Evolutionary conservation across 1,140 invertebrate species (phyloP).

Genomic region (Helicoverpa armigera): DNA sequence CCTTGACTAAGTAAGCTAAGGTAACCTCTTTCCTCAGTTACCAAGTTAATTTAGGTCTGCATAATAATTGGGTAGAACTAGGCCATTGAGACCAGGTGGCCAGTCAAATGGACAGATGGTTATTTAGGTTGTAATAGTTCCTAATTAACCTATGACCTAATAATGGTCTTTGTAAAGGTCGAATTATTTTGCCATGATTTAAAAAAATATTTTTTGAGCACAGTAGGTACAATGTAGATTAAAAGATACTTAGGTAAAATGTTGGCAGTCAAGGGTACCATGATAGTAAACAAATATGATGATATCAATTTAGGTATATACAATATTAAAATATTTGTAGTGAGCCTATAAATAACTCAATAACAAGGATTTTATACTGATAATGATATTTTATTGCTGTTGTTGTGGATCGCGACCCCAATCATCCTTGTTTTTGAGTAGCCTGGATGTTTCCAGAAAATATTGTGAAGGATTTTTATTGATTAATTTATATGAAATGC

Average conservation of each 20-base stretch:
- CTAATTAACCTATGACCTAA: no score
- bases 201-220: no score
- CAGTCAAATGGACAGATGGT: no score
- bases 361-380: conserved; percentile 24
- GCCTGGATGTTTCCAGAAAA: conserved; percentile 15
- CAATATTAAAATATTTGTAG: background rate
- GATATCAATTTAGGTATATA: background rate
- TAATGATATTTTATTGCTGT: background rate
- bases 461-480: background rate
- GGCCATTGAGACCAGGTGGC: no score
- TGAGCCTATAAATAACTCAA: conserved; percentile 18
- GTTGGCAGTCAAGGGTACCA: conserved; percentile 12
- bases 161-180: no score
- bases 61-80: no score
- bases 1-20: no score
- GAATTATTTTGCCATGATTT: no score
- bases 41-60: background rate
- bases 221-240: no score
- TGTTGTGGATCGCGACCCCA: conserved; percentile 1
- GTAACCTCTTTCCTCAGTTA: no score
- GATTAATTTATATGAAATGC: no score
- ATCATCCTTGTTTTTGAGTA: background rate
- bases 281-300: conserved; percentile 20
- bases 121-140: no score
- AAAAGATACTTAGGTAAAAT: background rate